Evolutionary conservation across 2,797 vertebrate species (phyloP).

Genomic region (Pterois miles): DNA sequence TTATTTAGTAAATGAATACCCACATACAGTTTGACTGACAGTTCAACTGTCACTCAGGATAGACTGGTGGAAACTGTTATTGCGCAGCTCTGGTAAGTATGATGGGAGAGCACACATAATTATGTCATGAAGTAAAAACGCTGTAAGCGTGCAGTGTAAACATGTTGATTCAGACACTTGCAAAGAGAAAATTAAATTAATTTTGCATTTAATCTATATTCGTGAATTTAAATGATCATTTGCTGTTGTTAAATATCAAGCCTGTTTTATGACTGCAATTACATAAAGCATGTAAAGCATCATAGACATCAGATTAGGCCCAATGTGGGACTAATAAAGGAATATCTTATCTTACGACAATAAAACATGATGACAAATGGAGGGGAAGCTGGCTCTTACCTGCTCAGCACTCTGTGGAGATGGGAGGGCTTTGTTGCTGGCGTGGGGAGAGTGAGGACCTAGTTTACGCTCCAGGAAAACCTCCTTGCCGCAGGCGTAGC

Average conservation of each 20-base stretch:
- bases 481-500: conserved; percentile 97
- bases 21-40: background rate
- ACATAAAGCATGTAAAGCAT: background rate
- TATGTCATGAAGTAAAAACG: conserved; percentile 1
- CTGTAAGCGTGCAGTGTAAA: background rate
- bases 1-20: conserved; percentile 35
- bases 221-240: background rate
- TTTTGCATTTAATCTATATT: background rate
- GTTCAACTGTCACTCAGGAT: background rate
- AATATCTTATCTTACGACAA: too few species aligned
- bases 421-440: conserved; percentile 81
- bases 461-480: conserved; percentile 97
- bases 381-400: conserved; percentile 59
- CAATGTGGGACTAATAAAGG: too few species aligned
- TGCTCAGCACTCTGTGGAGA: conserved; percentile 76
- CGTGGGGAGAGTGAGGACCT: conserved; percentile 82
- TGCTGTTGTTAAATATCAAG: background rate
- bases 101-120: background rate
- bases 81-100: background rate
- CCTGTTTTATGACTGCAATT: background rate
- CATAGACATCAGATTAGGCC: too few species aligned
- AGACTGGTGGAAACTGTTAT: background rate
- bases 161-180: background rate
- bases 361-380: background rate
- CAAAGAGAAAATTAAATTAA: background rate